Base-by-base conservation (phyloP, 2,113 vertebrate species). In the Sphaerodactylus townsendi region DNA sequence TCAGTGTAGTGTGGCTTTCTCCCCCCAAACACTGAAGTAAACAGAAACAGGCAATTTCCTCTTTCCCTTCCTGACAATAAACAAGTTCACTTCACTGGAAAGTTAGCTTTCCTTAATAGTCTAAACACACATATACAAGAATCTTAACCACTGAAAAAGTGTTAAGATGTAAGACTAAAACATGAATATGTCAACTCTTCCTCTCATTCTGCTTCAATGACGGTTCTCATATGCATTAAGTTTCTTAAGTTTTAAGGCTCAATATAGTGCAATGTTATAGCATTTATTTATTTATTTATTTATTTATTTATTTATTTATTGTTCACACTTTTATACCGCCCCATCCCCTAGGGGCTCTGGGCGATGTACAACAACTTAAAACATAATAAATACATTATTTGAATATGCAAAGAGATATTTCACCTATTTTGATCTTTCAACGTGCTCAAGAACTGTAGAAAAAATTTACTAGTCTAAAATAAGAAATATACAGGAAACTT, bases 11-110 rank as follows among this genome's bases (percentile, higher is more conserved):
- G 87, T 4, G 71, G 69, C 17, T 64, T 80, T 77, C 6, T 37
- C 81, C 83, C 77, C 83, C 76, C 81, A 85, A 53, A 76, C 71
- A 25, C 1, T 23, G 33, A 64, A 48, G 71, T 80, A 87, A 91
- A 80, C 15, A 71, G 84, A 91, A 85, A 59, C 5, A 79, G 28
- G 33, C 80, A 85, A 85, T 56, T 35, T 85, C 48, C 83, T 10
- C 37, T 13, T n/a, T 89, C 85, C 83, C 76, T 37, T 37, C 74
- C 66, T 30, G 8, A 33, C 11, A 85, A 89, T 88, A 48, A 80
- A 82, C 48, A 86, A 35, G 11, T 77, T 83, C 46, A 53, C 73
- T 56, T 86, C 41, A 85, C 73, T 39, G 15, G 35, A 83, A 85
- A 44, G 9, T 39, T 28, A 35, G 37, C 59, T 78, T 84, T 70